A percentile compares a stretch with the other conserved stretches of the same genome.
phyloP scores from a whole-genome alignment of 2,888 invertebrate genomes.

The Callinectes sapidus region DNA sequence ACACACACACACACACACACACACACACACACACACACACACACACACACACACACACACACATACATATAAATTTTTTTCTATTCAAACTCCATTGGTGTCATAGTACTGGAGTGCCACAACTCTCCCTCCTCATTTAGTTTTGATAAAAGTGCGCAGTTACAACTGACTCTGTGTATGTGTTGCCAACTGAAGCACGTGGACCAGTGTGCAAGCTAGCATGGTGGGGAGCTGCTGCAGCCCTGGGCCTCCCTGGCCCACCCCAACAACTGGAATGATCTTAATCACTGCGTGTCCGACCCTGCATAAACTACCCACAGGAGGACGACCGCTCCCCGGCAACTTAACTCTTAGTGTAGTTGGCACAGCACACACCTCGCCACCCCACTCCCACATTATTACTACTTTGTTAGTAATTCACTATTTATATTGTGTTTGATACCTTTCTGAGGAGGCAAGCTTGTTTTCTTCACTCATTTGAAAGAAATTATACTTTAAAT shows the following conservation, averaged over 20 bases:
- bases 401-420: neutral
- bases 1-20: too few relatives aligned
- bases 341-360: conserved; percentile 23
- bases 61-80: neutral
- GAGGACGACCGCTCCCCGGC: conserved; percentile 31
- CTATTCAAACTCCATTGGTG: neutral
- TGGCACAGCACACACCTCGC: conserved; percentile 34
- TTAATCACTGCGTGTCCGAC: conserved; percentile 18
- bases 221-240: conserved; percentile 17
- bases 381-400: conserved; percentile 1
- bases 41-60: too few relatives aligned
- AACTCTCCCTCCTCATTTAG: conserved; percentile 35
- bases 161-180: conserved; percentile 8
- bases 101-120: neutral
- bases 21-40: too few relatives aligned
- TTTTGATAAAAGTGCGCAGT: conserved; percentile 32
- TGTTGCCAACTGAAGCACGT: conserved; percentile 39
- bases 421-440: neutral
- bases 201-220: conserved; percentile 12
- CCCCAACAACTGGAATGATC: conserved; percentile 38
- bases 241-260: conserved; percentile 26
- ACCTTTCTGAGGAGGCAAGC: conserved; percentile 16
- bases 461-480: neutral
- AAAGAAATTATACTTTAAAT: conserved; percentile 2
- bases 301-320: conserved; percentile 25